These are phyloP conservation scores for Sialia sialis DNA, from an alignment of 2,113 vertebrate genomes.

Conservation along the genomic window DNA sequence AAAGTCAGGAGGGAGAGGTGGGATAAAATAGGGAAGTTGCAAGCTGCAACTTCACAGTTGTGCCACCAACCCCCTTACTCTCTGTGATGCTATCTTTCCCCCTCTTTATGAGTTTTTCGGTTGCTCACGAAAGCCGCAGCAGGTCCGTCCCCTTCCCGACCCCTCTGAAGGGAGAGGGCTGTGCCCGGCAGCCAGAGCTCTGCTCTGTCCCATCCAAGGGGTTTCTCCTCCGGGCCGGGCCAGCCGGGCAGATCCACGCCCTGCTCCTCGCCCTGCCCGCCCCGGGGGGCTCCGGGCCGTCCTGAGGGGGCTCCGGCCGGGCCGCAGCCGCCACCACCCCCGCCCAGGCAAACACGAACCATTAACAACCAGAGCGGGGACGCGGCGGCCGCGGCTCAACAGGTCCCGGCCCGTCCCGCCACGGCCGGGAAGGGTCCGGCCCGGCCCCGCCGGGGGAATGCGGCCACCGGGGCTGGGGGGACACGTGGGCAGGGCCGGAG, in stretches of 20 bases:
- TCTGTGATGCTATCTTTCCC: accelerated
- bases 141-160: no score
- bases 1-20: background rate
- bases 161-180: background rate
- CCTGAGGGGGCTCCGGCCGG: background rate
- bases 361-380: background rate
- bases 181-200: background rate
- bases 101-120: background rate
- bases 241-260: background rate
- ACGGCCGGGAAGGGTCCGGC: background rate
- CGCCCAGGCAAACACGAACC: background rate
- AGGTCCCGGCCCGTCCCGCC: background rate
- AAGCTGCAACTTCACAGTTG: background rate
- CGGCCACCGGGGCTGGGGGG: background rate
- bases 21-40: background rate
- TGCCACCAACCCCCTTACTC: background rate
- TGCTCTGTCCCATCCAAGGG: background rate
- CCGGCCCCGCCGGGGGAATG: background rate
- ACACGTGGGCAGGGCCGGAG: background rate
- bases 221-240: background rate
- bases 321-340: background rate
- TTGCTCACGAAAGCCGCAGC: background rate
- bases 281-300: background rate
- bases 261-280: background rate
- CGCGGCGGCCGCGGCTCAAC: background rate